Evolutionary conservation across 2,888 invertebrate genomes (phyloP).

Genomic region (Apamea anceps): DNA sequence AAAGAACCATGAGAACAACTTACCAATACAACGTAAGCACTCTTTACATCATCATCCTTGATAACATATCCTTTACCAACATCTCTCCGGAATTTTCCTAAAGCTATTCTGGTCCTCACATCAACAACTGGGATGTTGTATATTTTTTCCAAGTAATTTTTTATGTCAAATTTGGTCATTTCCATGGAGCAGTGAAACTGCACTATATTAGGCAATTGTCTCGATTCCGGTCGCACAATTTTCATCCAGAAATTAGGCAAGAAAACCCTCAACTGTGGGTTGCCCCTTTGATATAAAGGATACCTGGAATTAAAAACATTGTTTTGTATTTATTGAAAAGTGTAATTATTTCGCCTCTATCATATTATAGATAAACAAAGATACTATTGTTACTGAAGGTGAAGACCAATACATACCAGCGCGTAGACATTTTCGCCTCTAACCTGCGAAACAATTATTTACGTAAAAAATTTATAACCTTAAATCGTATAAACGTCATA

Average conservation of each 20-base stretch:
- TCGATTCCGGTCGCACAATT: conserved; percentile 92
- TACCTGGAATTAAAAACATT: conserved; percentile 91
- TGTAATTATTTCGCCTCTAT: background rate
- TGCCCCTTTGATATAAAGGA: conserved; percentile 97
- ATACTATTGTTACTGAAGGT: background rate
- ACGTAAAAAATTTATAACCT: conserved; percentile 13
- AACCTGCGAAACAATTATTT: background rate
- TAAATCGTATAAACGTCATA: conserved; percentile 5
- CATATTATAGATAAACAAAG: background rate
- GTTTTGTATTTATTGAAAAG: conserved; percentile 8
- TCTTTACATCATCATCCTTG: conserved; percentile 96
- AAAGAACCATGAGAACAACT: conserved; percentile 62
- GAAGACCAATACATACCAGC: conserved; percentile 76
- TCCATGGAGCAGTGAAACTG: conserved; percentile 97
- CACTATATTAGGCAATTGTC: conserved; percentile 94
- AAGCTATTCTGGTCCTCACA: conserved; percentile 93
- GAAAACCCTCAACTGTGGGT: conserved; percentile 98
- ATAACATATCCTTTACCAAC: conserved; percentile 91
- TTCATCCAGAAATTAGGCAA: conserved; percentile 99
- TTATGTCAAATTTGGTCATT: conserved; percentile 97
- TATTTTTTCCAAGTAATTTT: conserved; percentile 98
- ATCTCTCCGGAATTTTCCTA: conserved; percentile 92
- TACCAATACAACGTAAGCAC: conserved; percentile 95
- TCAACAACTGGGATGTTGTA: conserved; percentile 95
- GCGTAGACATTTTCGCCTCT: conserved; percentile 81